These are phyloP conservation scores for Sebastes trivittatus DNA, from an alignment of 2,797 vertebrate genomes.

Conservation along the genomic window DNA sequence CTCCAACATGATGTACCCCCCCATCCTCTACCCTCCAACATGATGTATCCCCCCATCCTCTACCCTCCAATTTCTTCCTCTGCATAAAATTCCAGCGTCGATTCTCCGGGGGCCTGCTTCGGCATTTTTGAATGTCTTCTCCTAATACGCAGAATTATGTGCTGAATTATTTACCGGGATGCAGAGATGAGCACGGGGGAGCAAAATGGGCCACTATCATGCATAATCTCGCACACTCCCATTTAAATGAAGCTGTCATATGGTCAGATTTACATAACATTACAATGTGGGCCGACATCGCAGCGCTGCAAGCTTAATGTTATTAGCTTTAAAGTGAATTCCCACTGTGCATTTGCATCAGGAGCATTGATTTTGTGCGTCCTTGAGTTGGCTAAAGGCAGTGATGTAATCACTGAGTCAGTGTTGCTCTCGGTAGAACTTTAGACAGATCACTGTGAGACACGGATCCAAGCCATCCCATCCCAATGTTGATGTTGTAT, in stretches of 20 bases:
- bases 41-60: slow-evolving; percentile 27
- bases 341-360: slow-evolving; percentile 72
- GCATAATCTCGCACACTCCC: slow-evolving; percentile 72
- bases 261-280: slow-evolving; percentile 84
- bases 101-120: slow-evolving; percentile 69
- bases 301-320: slow-evolving; percentile 74
- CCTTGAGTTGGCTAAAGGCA: slow-evolving; percentile 73
- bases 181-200: slow-evolving; percentile 59
- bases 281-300: slow-evolving; percentile 74
- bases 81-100: slow-evolving; percentile 58
- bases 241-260: slow-evolving; percentile 78
- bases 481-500: slow-evolving; percentile 5
- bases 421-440: slow-evolving; percentile 61
- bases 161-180: slow-evolving; percentile 78
- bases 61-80: slow-evolving; percentile 59
- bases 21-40: too few relatives aligned
- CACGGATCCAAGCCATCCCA: slow-evolving; percentile 39
- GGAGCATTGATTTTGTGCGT: slow-evolving; percentile 77
- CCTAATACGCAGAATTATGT: slow-evolving; percentile 76
- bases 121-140: slow-evolving; percentile 74
- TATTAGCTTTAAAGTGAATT: slow-evolving; percentile 82
- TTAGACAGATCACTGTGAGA: slow-evolving; percentile 40
- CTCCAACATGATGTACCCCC: too few relatives aligned
- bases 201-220: slow-evolving; percentile 70
- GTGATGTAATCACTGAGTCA: slow-evolving; percentile 79